Evolutionary conservation across 2,113 vertebrate genomes (phyloP), one percentile per base, ranked within the genome.

Genomic region (Poecile atricapillus): DNA sequence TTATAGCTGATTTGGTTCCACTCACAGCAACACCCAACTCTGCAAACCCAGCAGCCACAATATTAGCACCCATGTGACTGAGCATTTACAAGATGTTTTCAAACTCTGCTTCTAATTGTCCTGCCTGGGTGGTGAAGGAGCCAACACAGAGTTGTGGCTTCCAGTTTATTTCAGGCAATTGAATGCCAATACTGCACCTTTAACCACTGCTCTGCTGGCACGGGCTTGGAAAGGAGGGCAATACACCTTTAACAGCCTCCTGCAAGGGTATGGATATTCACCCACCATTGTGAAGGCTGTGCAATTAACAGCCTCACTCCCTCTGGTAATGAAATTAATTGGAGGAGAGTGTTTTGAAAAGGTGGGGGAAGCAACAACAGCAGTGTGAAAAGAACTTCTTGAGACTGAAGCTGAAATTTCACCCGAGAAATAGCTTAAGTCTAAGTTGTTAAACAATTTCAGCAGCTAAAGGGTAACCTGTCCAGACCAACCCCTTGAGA

Each of bases 251-350:
- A 30, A 75, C 55, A 68, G n/a, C 22, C n/a, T 68, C n/a, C 24
- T 7, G 10, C 39, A 50, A 25, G 27, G 8, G 8, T 59, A 37
- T 33, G 46, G 37, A 43, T 19, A 22, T 68, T 75, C 39, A 53
- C n/a, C 28, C 16, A 41, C 3, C 3, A 30, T 4, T 41, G 46
- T 1, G 2, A 28, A 41, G 46, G 39, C 39, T 53, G 53, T 0
- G 0, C 52, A 37, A 11, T 15, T 24, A 68, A 41, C 39, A 41
- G 11, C 41, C 63, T 62, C n/a, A 11, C 7, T 47, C 41, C n/a
- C 30, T 41, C 47, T 53, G 25, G 25, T 24, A 44, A 55, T 11
- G 16, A 43, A 68, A 76, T 35, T 47, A n/a, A 43, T 62, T 22
- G 18, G 25, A 55, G 18, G n/a, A 68, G n/a, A 60, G 1, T 11